Conservation (phyloP, 2,797 vertebrate species). For the Otus scops region DNA sequence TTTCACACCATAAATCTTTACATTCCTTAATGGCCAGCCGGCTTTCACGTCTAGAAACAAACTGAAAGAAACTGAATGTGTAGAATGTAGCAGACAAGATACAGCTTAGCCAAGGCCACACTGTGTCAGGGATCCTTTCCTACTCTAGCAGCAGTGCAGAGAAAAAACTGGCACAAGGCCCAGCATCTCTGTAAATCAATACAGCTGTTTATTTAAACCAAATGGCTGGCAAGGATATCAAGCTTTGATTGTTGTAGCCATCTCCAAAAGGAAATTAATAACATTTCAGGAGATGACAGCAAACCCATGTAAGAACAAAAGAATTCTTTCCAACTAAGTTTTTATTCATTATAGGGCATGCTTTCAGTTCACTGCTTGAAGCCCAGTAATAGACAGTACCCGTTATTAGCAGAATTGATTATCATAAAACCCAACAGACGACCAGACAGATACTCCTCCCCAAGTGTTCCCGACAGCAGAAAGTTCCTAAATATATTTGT, state of each 20-base stretch:
- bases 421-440: not conserved
- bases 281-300: constrained; percentile 30
- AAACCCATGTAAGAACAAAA: constrained; percentile 45
- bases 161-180: constrained; percentile 8
- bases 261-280: constrained; percentile 65
- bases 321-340: constrained; percentile 24
- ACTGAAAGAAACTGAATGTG: not conserved
- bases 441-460: not conserved
- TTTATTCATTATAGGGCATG: constrained; percentile 1
- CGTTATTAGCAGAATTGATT: not conserved
- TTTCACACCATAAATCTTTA: constrained; percentile 44
- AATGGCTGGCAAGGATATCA: constrained; percentile 16
- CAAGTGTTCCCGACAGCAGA: not conserved
- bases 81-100: constrained; percentile 15
- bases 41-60: not conserved
- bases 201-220: constrained; percentile 57
- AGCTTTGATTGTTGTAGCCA: not conserved
- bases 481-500: constrained; percentile 7
- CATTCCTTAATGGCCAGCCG: not conserved
- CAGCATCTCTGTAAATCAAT: constrained; percentile 16
- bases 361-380: constrained; percentile 43
- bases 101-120: not conserved
- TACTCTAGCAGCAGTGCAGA: not conserved
- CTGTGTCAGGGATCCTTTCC: not conserved
- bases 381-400: not conserved